These are phyloP conservation scores for Rhabdophis nuchalis DNA, from an alignment of 2,797 vertebrate species.

Conservation along the genomic window DNA sequence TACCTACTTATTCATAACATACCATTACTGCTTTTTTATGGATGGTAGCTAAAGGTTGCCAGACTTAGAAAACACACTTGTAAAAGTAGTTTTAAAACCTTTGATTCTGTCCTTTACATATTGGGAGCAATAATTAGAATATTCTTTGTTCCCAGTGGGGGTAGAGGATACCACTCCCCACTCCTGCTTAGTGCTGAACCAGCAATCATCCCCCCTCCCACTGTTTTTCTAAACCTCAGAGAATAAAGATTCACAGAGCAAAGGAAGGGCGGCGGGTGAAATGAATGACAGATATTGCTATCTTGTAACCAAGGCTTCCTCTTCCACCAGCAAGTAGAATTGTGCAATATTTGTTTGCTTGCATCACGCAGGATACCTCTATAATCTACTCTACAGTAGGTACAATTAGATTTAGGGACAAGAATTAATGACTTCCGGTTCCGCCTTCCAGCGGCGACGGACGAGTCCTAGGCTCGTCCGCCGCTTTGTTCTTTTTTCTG, in stretches of 20 bases:
- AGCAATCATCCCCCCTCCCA: not conserved
- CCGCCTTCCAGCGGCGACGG: too few relatives aligned
- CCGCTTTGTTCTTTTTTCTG: too few relatives aligned
- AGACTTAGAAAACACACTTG: conserved; percentile 1
- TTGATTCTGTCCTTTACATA: not conserved
- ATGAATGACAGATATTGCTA: not conserved
- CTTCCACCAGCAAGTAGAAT: not conserved
- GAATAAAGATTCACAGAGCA: not conserved
- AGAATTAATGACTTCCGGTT: too few relatives aligned
- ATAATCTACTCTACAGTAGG: not conserved
- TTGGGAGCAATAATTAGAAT: not conserved
- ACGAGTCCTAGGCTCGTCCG: too few relatives aligned
- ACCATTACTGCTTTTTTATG: not conserved
- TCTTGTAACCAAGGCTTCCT: not conserved
- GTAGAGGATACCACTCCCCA: not conserved
- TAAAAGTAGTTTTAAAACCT: conserved; percentile 3
- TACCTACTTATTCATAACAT: not conserved
- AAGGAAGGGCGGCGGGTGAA: not conserved
- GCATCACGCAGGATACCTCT: not conserved
- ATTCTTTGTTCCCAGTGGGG: not conserved
- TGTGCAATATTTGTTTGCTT: not conserved
- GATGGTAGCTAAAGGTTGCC: conserved; percentile 31
- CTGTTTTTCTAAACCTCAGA: not conserved
- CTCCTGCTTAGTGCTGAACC: not conserved
- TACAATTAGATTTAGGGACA: not conserved